Conservation (phyloP, 2,888 invertebrate genomes). For the Pseudanteris insignis region DNA sequence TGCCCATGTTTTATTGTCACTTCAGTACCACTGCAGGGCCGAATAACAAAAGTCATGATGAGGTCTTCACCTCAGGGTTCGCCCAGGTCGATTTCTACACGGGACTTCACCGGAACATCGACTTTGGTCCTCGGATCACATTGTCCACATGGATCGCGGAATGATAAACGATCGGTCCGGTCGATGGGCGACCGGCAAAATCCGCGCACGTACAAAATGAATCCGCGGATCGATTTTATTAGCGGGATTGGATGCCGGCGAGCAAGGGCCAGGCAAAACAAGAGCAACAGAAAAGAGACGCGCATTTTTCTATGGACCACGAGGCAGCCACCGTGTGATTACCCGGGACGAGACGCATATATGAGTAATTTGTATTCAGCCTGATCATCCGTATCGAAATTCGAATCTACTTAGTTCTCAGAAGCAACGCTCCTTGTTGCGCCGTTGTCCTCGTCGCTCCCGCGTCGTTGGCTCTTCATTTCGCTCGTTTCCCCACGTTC, state of each 20-base stretch:
- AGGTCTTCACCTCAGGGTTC: too few species aligned
- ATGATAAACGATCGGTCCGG: slow-evolving; percentile 22
- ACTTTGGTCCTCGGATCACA: slow-evolving; percentile 13
- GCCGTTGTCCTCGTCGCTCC: slow-evolving; percentile 28
- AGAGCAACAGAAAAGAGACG: slow-evolving; percentile 51
- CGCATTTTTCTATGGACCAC: slow-evolving; percentile 61
- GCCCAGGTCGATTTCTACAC: too few species aligned
- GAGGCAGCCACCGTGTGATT: slow-evolving; percentile 65
- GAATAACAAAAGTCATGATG: too few species aligned
- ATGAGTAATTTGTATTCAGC: slow-evolving; percentile 68
- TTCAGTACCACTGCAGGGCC: too few species aligned
- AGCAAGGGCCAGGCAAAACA: slow-evolving; percentile 15
- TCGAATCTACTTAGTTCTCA: slow-evolving; percentile 68
- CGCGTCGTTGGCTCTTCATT: slow-evolving; percentile 38
- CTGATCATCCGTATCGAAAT: slow-evolving; percentile 67
- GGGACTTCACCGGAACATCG: too few species aligned
- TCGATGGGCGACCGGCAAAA: neutral
- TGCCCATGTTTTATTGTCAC: too few species aligned
- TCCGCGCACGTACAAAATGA: slow-evolving; percentile 1
- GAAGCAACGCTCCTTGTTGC: slow-evolving; percentile 56
- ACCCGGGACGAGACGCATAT: slow-evolving; percentile 62
- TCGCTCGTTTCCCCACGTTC: slow-evolving; percentile 24
- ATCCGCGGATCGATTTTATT: neutral
- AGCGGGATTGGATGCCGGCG: too few species aligned
- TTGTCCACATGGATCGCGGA: slow-evolving; percentile 22